These are phyloP conservation scores for Cryptoblepharus egeriae DNA, from an alignment of 2,797 vertebrate species.

Conservation along the genomic window DNA sequence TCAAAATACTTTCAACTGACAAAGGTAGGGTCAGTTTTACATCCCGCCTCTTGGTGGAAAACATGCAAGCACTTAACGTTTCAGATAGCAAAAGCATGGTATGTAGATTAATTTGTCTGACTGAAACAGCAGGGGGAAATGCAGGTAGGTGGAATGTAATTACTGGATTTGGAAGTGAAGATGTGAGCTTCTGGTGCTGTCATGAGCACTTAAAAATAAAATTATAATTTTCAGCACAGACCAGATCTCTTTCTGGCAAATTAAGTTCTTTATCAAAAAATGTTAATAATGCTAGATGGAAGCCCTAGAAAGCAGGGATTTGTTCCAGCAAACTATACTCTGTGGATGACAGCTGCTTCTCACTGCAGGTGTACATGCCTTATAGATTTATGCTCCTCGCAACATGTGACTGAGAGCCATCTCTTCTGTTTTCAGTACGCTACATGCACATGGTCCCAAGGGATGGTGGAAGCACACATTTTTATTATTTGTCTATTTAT, in stretches of 20 bases:
- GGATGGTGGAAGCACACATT: too few relatives aligned
- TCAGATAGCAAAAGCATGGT: constrained; percentile 52
- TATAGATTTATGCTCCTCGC: neutral
- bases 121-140: constrained; percentile 66
- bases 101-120: constrained; percentile 67
- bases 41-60: neutral
- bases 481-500: too few relatives aligned
- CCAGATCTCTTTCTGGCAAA: constrained; percentile 16
- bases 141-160: constrained; percentile 74
- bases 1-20: neutral
- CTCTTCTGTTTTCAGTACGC: too few relatives aligned
- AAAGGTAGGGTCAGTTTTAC: neutral
- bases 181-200: constrained; percentile 61
- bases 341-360: neutral
- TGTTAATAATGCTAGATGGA: too few relatives aligned
- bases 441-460: too few relatives aligned
- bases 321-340: fast-evolving
- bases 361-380: neutral
- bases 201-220: constrained; percentile 69
- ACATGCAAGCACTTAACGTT: constrained; percentile 27
- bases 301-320: too few relatives aligned
- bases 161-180: constrained; percentile 65
- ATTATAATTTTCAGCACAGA: constrained; percentile 53
- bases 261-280: neutral
- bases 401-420: neutral